Base-by-base conservation (phyloP, 1,140 invertebrate species). In the Cyclina sinensis region DNA sequence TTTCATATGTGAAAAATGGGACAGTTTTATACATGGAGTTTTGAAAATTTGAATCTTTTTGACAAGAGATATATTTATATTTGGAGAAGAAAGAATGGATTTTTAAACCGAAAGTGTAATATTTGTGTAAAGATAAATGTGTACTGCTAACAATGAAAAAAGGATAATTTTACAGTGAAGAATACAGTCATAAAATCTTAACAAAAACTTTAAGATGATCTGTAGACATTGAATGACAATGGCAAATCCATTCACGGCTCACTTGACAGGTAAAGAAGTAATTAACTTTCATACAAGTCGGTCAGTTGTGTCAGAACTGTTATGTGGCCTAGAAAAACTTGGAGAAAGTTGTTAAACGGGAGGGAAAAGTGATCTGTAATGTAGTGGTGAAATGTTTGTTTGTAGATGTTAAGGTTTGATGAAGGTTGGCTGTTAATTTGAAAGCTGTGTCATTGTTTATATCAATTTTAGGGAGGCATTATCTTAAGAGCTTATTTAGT, bases 41-140 rank as follows among this genome's bases (percentile, higher is more conserved):
- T 70, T 70, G 65, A 70, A 37, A 27, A 70, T 37, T 74, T 74
- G 70, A 74, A 27, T 48, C 48, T 46, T 48, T 14, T 27, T n/a
- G 37, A 12, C 24, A 70, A 37, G 24, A 70, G 9, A 14, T 30
- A 4, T 39, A 12, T 37, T 48, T 24, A 74, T 0, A 48, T 46
- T 74, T 24, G 57, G 21, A 24, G n/a, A 27, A 54, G 24, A 14
- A 27, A 9, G 27, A 62, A 62, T 62, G 57, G 57, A 62, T 62
- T 62, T 62, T 62, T 11, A 62, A 27, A 62, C 57, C n/a, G n/a
- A n/a, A n/a, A n/a, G n/a, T n/a, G n/a, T n/a, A n/a, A n/a, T n/a
- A n/a, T 24, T 27, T 62, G 24, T 62, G 24, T 62, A 62, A 62
- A 27, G 14, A 43, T 4, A 43, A 43, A 7, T n/a, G 16, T 24